Base-by-base conservation (phyloP, 2,113 vertebrate genomes). In the Crotophaga sulcirostris region DNA sequence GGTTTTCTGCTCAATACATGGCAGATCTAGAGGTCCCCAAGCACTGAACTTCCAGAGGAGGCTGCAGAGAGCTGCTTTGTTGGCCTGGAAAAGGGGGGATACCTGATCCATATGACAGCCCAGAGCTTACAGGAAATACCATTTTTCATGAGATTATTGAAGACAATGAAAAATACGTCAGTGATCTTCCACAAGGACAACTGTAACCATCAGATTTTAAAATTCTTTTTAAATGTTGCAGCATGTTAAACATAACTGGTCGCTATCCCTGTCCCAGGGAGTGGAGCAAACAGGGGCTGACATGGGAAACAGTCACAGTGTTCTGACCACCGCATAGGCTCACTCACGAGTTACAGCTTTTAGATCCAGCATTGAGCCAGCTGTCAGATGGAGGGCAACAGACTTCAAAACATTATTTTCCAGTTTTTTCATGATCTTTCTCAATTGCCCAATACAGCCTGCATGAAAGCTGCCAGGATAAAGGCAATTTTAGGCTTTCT, bases 131-230 rank as follows among this genome's bases (percentile, higher is more conserved):
- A 69, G 11, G 26, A 4, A 58, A 74, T 67, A 73, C 58, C 16
- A 40, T 62, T 83, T 84, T 95, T 87, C 52, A 70, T 62, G 52
- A 75, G 69, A 51, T 55, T 87, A 92, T 93, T 96, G 89, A 62
- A 87, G 52, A 70, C 70, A 15, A 68, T 55, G 74, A 70, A 81
- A 89, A 84, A 91, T 36, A 33, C 38, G 93, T 63, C 76, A n/a
- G 47, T 66, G 36, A 34, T 74, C 51, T 90, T 77, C 23, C 56
- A 68, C 38, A 38, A 82, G 64, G 68, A 68, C 68, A 89, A 63
- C 38, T 51, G 45, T 28, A 72, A 36, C 16, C 1, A 0, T 44
- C 69, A 59, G 40, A 2, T 72, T 75, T n/a, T 26, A 2, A 49
- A 38, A 38, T 11, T 60, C 26, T 36, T 68, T 74, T 42, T 28